A percentile compares a stretch with the other conserved stretches of the same genome.
Evolutionary conservation across 2,797 vertebrate genomes (phyloP).

Genomic region (Linurgus olivaceus): DNA sequence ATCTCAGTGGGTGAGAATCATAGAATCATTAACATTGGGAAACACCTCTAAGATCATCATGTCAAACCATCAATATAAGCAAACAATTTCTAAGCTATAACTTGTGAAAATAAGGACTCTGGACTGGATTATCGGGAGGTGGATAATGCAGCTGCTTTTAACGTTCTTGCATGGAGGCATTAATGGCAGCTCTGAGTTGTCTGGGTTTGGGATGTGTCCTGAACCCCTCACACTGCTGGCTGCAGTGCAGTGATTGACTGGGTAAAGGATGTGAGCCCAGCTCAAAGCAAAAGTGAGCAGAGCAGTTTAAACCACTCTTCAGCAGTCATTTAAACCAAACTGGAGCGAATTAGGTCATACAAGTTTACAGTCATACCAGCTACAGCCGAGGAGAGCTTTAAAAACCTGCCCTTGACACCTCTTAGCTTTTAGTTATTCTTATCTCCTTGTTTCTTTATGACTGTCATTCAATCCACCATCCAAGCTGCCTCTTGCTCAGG

Average conservation of each 20-base stretch:
- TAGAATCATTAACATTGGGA: accelerated
- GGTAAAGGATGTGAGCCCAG: neutral
- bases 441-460: slow-evolving; percentile 11
- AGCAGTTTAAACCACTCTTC: neutral
- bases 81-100: neutral
- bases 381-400: neutral
- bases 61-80: neutral
- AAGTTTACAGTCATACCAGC: neutral
- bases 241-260: neutral
- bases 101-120: neutral
- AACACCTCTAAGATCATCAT: neutral
- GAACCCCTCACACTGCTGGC: neutral
- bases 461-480: neutral
- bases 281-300: neutral
- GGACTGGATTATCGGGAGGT: neutral
- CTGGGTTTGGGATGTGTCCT: neutral
- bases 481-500: neutral
- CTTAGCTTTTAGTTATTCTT: slow-evolving; percentile 1
- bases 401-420: slow-evolving; percentile 19
- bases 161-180: neutral
- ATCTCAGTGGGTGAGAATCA: neutral
- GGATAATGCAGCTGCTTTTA: neutral
- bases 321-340: neutral
- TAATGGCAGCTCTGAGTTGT: neutral
- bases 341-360: neutral